A percentile compares a stretch with the other conserved stretches of the same genome.
Conservation (phyloP, 2,113 vertebrate species). For the Zosterops lateralis region DNA sequence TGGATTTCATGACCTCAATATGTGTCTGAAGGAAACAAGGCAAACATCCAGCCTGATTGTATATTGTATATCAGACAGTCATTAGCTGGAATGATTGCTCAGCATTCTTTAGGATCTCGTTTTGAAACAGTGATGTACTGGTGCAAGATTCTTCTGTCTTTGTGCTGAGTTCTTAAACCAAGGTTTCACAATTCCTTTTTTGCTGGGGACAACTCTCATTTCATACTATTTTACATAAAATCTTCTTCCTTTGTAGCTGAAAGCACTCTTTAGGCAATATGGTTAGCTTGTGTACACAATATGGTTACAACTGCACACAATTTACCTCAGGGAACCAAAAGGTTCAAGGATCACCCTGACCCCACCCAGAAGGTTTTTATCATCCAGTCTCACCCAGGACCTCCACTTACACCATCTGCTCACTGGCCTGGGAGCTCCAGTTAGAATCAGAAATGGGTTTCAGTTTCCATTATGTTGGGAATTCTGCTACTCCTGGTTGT, state of each 20-base stretch:
- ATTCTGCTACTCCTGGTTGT: not conserved
- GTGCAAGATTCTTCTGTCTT: not conserved
- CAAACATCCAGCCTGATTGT: constrained; percentile 6
- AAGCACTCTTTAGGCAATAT: not conserved
- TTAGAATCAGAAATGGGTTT: not conserved
- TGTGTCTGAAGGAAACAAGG: not conserved
- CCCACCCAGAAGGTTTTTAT: not conserved
- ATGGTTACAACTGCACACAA: not conserved
- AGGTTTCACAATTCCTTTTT: not conserved
- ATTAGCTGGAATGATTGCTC: constrained; percentile 15
- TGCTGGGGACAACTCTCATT: not conserved
- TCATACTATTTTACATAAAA: not conserved
- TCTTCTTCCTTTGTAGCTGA: not conserved
- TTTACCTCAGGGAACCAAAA: not conserved
- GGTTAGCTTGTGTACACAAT: not conserved
- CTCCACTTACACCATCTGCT: not conserved
- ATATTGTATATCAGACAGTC: not conserved
- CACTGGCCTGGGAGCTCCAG: not conserved
- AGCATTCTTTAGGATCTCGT: not conserved
- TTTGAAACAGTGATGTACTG: not conserved
- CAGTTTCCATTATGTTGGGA: not conserved
- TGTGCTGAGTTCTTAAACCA: not conserved
- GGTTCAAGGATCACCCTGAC: not conserved
- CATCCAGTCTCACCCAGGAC: not conserved
- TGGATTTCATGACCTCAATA: not conserved